A percentile compares a stretch with the other conserved stretches of the same genome.
These are phyloP conservation scores for Clistopyga incitator DNA, from an alignment of 2,888 invertebrate species.

Conservation along the genomic window DNA sequence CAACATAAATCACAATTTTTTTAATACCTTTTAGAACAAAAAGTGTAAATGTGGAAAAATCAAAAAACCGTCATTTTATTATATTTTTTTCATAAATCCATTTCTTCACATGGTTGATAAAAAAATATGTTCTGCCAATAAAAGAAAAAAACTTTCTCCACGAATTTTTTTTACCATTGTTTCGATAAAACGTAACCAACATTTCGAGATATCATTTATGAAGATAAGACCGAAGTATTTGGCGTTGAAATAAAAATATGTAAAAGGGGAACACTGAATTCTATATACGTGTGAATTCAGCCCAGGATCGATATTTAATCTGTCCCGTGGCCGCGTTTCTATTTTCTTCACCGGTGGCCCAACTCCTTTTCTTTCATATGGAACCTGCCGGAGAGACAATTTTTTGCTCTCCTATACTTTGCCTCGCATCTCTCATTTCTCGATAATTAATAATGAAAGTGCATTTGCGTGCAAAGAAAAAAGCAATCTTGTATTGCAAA, in stretches of 20 bases:
- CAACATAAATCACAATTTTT: too few species aligned
- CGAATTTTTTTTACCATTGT: background rate
- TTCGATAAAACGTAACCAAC: background rate
- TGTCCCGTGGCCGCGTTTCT: slow-evolving; percentile 12
- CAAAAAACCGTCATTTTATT: too few species aligned
- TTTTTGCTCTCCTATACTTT: slow-evolving; percentile 6
- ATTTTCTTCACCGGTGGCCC: slow-evolving; percentile 17
- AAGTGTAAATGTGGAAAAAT: background rate
- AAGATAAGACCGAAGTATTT: background rate
- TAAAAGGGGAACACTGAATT: background rate
- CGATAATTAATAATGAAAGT: background rate
- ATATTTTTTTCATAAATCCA: too few species aligned
- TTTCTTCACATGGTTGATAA: too few species aligned
- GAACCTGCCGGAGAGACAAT: background rate
- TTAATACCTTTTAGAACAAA: too few species aligned
- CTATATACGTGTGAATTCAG: background rate
- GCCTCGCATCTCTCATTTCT: background rate
- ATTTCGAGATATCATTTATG: background rate
- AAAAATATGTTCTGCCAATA: background rate
- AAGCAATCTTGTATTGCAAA: background rate
- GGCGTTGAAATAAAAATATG: background rate
- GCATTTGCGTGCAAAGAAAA: background rate
- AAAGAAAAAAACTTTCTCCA: too few species aligned
- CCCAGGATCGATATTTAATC: slow-evolving; percentile 32
- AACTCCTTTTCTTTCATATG: slow-evolving; percentile 15